phyloP scores from a whole-genome alignment of 2,888 invertebrate species.

The Taenaris catops region DNA sequence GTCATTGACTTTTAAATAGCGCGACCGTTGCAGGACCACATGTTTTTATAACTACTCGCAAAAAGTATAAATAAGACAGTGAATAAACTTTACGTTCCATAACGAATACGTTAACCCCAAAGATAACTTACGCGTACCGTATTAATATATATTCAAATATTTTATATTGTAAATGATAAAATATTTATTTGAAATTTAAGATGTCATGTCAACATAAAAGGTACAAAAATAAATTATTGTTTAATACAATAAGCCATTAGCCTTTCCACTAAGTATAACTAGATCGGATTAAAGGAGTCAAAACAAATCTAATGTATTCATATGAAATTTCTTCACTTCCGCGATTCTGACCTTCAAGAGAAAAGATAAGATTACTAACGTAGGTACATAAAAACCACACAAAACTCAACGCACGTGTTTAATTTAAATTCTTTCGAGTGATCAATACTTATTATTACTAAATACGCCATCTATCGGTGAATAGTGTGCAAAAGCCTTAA shows the following conservation, averaged over 20 bases:
- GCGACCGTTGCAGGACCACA: conserved; percentile 36
- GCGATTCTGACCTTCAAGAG: conserved; percentile 37
- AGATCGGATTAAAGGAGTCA: neutral
- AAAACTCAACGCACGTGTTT: no score
- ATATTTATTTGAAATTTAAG: neutral
- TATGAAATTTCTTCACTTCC: conserved; percentile 23
- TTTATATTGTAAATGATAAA: neutral
- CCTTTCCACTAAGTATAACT: neutral
- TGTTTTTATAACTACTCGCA: conserved; percentile 28
- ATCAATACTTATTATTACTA: no score
- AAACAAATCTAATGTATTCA: conserved; percentile 1
- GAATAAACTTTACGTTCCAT: conserved; percentile 16
- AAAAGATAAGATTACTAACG: conserved; percentile 24
- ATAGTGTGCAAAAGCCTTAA: no score
- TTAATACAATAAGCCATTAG: neutral
- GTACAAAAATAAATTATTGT: no score
- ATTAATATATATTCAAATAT: no score
- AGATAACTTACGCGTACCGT: neutral
- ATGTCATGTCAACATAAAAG: no score
- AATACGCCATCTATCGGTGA: no score
- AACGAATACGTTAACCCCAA: conserved; percentile 2
- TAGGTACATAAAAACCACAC: neutral
- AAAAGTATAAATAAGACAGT: conserved; percentile 21
- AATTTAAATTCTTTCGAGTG: no score
- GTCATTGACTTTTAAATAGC: conserved; percentile 52